Evolutionary conservation across 2,113 vertebrate species (phyloP), one percentile per base, ranked within the genome.

Genomic region (Cheilinus undulatus): DNA sequence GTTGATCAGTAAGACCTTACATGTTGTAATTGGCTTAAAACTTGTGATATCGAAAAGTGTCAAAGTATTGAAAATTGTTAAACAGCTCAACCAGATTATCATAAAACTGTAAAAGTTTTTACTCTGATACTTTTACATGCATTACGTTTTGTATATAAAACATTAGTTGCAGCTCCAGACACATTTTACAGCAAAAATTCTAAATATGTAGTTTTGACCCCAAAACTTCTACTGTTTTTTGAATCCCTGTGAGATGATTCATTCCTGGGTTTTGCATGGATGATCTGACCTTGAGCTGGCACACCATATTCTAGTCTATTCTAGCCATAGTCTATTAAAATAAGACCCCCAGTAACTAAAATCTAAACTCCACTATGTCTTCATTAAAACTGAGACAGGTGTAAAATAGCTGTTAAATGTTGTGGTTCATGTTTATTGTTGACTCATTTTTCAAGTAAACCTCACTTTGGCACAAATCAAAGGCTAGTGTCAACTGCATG

Each of bases 401-500:
- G 53, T 13, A 22, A 62, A 57, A 42, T 15, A 12, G 64, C 48
- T 32, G 4, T 34, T 23, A 43, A 10, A 27, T 63, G 40, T 17
- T 49, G 38, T 63, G 27, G 36, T 54, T 65, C 51, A 43, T 79
- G 45, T 67, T 72, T 66, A 27, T 42, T 50, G 4, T 42, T 6
- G 14, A 17, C 50, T 74, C 63, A 27, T 48, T 61, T 48, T 65
- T 50, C 32, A 11, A 13, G 38, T 58, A 42, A 72, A 76, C 24
- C 56, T 30, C 60, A 30, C 56, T 77, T 61, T 46, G 43, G 46
- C 65, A 58, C 50, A 36, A 70, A 78, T 80, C 38, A 8, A 64
- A 80, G 49, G 40, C 74, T 66, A 49, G 69, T 68, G 78, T 76
- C 68, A 72, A 56, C 67, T 71, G 60, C 62, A 61, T 15, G 34